Percentiles rank a stretch among this genome's conserved stretches.
These are phyloP conservation scores for Lochmaea crataegi DNA, from an alignment of 2,888 invertebrate species.

Conservation along the genomic window DNA sequence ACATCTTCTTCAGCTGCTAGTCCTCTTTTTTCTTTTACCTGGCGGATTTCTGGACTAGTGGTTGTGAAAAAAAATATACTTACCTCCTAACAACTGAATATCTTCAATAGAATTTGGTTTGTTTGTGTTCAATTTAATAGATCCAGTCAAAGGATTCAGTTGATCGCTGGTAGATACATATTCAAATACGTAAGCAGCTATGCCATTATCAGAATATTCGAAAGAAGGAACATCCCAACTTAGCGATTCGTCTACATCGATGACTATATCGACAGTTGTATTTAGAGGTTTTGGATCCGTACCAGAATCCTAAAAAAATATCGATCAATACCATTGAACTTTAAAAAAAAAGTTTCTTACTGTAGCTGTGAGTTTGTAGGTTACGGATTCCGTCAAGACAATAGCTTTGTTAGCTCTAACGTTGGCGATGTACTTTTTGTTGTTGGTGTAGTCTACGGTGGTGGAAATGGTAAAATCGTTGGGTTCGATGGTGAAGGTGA, in stretches of 20 bases:
- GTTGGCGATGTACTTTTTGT: slow-evolving; percentile 48
- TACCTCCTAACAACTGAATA: slow-evolving; percentile 37
- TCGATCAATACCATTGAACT: neutral
- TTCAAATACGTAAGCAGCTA: slow-evolving; percentile 63
- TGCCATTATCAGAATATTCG: slow-evolving; percentile 53
- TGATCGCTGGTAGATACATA: slow-evolving; percentile 58
- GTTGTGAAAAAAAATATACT: slow-evolving; percentile 14
- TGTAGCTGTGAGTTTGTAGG: slow-evolving; percentile 52
- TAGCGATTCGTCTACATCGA: slow-evolving; percentile 62
- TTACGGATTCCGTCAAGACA: slow-evolving; percentile 36
- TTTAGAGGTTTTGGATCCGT: slow-evolving; percentile 27
- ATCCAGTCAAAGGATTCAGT: slow-evolving; percentile 36
- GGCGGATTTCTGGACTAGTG: no score
- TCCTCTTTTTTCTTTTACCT: no score
- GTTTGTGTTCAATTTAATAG: slow-evolving; percentile 35
- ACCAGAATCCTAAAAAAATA: slow-evolving; percentile 49
- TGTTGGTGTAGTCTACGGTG: slow-evolving; percentile 9
- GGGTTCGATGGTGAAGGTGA: slow-evolving; percentile 51
- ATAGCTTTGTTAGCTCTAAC: slow-evolving; percentile 47
- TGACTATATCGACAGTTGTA: slow-evolving; percentile 53
- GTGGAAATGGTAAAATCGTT: slow-evolving; percentile 47
- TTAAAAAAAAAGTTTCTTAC: slow-evolving; percentile 49
- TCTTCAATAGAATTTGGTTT: slow-evolving; percentile 15
- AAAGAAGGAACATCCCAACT: slow-evolving; percentile 67
- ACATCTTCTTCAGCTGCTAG: neutral